Evolutionary conservation across 2,888 invertebrate genomes (phyloP), one percentile per base, ranked within the genome.

Genomic region (Limnephilus auricula): DNA sequence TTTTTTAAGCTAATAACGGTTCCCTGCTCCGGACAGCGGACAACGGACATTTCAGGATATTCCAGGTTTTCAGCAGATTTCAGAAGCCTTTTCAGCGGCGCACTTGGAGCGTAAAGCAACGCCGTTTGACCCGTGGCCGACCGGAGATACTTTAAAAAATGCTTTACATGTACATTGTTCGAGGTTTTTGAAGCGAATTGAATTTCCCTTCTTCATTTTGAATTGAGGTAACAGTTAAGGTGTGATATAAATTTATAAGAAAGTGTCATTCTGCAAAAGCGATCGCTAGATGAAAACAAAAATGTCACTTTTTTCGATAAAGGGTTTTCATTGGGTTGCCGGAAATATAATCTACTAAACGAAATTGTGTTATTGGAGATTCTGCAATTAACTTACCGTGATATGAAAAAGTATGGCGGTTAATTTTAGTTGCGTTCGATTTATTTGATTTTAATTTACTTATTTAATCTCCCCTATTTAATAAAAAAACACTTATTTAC

Each of bases 1-100:
- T 65, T 65, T 65, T 65, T 65, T 65, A 65, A 65, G 65, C 65
- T 65, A 65, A 65, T 65, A 65, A 65, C 65, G 65, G 65, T 65
- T 65, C 65, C 65, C 65, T 65, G 65, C 25, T 25, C n/a, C 65
- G 65, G 65, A 65, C 50, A 25, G 50, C 50, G 50, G 50, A 65
- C 65, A 65, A 25, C 65, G 25, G 65, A 65, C 65, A 65, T 25
- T 65, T 65, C 65, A 65, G 25, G 65, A 65, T 65, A n/a, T 65
- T 65, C n/a, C 65, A 65, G 65, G 65, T 65, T 65, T 65, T 65
- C 25, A 65, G 65, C 65, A 65, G 18, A 25, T 65, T 65, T 65
- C 65, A 65, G 65, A 2, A 65, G 65, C 25, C 65, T 65, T 65
- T 65, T 65, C 65, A 65, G 65, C 25, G 65, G 65, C 65, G 65